Base-by-base conservation (phyloP, 2,888 invertebrate genomes). In the Polydrusus cervinus region DNA sequence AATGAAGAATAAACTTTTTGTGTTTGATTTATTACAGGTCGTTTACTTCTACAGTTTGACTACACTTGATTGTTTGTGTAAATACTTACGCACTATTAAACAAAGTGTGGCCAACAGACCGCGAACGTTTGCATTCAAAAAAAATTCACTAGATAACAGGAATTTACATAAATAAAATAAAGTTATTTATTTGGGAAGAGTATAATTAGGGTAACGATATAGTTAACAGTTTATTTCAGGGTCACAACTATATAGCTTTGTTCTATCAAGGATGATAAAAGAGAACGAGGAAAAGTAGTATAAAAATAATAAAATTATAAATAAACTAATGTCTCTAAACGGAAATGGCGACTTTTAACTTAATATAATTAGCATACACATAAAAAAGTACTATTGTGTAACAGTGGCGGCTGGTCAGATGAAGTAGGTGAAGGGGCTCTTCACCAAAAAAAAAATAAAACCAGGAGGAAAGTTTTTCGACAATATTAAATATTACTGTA, bases 31-130 rank as follows among this genome's bases (percentile, higher is more conserved):
- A 55, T 30, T 30, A 55, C 55, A 55, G 55, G 25, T 55, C 55
- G 55, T 55, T 55, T 55, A 14, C 55, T 25, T 55, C 0, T 55
- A 55, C 55, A 55, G 30, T 30, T 30, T 55, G 30, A 25, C n/a
- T 16, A 47, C 16, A 47, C 47, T n/a, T 30, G 55, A 20, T 25
- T 25, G 55, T 55, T 30, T 55, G 25, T 55, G 18, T 55, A 55
- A 30, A 25, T 55, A 25, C 55, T 55, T 30, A 55, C 55, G 55
- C 55, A 14, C 55, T 55, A 55, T 55, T 55, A 55, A 55, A 55
- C 55, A 55, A 55, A 30, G 30, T 55, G n/a, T n/a, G 25, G 5
- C 18, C 55, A 55, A n/a, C 55, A 14, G 55, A 55, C 55, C 55
- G 55, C 55, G 30, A 55, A 55, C 55, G 30, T 55, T 55, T 25